Conservation (phyloP, 2,113 vertebrate species). For the Bungarus multicinctus region DNA sequence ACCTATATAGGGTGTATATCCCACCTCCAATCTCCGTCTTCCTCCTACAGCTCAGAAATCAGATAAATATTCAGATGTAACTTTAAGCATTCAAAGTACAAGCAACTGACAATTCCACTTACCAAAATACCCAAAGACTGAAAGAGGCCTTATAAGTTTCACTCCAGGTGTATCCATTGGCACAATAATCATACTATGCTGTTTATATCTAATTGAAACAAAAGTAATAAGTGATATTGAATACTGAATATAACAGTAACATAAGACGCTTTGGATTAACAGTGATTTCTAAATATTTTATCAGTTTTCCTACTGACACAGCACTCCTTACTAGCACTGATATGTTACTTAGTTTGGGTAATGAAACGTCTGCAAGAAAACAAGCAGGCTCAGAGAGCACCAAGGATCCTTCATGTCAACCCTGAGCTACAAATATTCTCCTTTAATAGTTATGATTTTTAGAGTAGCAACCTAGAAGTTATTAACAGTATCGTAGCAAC, state of each 20-base stretch:
- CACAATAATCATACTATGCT: constrained; percentile 90
- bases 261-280: background rate
- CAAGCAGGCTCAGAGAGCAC: background rate
- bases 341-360: background rate
- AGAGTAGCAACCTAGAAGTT: background rate
- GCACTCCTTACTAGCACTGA: background rate
- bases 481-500: background rate
- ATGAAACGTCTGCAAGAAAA: background rate
- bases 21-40: background rate
- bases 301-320: background rate
- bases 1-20: background rate
- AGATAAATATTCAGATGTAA: background rate
- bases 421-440: background rate
- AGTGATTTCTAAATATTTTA: background rate
- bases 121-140: constrained; percentile 89
- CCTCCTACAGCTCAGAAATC: background rate
- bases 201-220: constrained; percentile 71
- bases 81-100: background rate
- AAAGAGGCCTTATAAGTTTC: constrained; percentile 79
- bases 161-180: constrained; percentile 82
- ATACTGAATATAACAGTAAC: no score
- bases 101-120: constrained; percentile 33
- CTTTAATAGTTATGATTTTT: background rate
- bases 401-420: background rate
- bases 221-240: background rate